phyloP scores from a whole-genome alignment of 2,113 vertebrate genomes.

The Takifugu bimaculatus region DNA sequence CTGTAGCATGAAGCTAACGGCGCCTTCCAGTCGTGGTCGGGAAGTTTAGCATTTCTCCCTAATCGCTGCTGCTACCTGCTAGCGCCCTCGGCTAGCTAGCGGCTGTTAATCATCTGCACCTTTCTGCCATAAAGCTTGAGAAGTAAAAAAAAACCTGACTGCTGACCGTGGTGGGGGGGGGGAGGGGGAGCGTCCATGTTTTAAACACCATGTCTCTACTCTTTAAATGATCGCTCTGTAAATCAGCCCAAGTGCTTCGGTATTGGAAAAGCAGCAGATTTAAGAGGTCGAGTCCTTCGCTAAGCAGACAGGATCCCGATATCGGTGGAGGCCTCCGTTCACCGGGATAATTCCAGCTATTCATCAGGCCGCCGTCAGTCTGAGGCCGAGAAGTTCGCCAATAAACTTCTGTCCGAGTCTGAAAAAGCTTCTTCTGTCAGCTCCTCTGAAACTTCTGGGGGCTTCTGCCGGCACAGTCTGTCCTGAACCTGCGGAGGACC shows the following conservation, averaged over 20 bases:
- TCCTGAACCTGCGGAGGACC: too few species aligned
- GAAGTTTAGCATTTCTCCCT: too few species aligned
- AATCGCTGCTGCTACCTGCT: too few species aligned
- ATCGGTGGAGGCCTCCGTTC: slow-evolving; percentile 51
- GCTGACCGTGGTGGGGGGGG: too few species aligned
- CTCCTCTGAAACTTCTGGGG: too few species aligned
- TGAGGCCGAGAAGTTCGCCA: slow-evolving; percentile 12
- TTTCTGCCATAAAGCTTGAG: too few species aligned
- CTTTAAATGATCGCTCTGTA: slow-evolving; percentile 76
- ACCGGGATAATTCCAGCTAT: slow-evolving; percentile 47
- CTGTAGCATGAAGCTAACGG: too few species aligned
- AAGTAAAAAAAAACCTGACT: too few species aligned
- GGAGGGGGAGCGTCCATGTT: slow-evolving; percentile 45
- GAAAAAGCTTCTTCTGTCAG: slow-evolving; percentile 48
- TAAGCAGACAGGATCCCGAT: slow-evolving; percentile 72
- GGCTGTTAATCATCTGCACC: too few species aligned
- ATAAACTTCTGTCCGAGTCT: slow-evolving; percentile 30
- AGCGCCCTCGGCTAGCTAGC: too few species aligned
- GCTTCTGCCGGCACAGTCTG: too few species aligned
- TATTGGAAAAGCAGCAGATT: slow-evolving; percentile 71
- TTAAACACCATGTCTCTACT: slow-evolving; percentile 55
- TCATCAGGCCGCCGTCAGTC: slow-evolving; percentile 54
- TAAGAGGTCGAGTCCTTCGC: slow-evolving; percentile 66
- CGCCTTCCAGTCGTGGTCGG: too few species aligned
- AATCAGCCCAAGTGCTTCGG: slow-evolving; percentile 70